Conservation (phyloP, 2,113 vertebrate genomes). For the Etheostoma cragini region DNA sequence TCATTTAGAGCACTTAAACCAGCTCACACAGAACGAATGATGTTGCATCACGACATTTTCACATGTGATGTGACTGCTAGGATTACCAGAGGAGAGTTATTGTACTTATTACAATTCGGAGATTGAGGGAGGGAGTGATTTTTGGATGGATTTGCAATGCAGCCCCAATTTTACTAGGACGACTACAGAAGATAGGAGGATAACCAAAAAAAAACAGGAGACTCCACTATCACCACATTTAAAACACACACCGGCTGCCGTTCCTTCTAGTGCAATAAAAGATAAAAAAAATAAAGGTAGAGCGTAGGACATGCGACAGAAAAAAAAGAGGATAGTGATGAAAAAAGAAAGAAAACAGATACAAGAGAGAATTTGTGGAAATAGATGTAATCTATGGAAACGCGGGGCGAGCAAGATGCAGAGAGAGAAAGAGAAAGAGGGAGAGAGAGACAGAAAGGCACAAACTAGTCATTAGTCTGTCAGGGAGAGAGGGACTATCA, state of each 20-base stretch:
- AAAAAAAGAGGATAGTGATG: slow-evolving; percentile 32
- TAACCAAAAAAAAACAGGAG: slow-evolving; percentile 15
- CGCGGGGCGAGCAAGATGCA: slow-evolving; percentile 3
- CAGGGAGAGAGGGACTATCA: slow-evolving; percentile 72
- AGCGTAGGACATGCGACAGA: slow-evolving; percentile 22
- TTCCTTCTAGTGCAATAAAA: background rate
- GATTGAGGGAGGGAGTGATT: background rate
- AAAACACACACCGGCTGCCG: background rate
- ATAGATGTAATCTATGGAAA: slow-evolving; percentile 62
- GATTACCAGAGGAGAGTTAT: background rate
- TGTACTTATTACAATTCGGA: background rate
- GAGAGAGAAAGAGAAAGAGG: background rate
- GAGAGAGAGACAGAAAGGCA: slow-evolving; percentile 45
- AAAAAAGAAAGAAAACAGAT: slow-evolving; percentile 56
- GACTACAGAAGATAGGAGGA: background rate
- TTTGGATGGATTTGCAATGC: background rate
- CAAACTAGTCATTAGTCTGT: slow-evolving; percentile 80
- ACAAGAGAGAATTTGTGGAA: slow-evolving; percentile 56
- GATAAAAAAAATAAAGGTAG: background rate
- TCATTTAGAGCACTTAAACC: background rate
- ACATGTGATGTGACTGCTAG: too few species aligned
- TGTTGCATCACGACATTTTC: background rate
- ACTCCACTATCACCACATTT: slow-evolving; percentile 12
- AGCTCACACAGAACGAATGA: background rate
- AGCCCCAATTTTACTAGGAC: slow-evolving; percentile 8